Evolutionary conservation across 2,113 vertebrate species (phyloP), one percentile per base, ranked within the genome.

Genomic region (Eulemur rufifrons): DNA sequence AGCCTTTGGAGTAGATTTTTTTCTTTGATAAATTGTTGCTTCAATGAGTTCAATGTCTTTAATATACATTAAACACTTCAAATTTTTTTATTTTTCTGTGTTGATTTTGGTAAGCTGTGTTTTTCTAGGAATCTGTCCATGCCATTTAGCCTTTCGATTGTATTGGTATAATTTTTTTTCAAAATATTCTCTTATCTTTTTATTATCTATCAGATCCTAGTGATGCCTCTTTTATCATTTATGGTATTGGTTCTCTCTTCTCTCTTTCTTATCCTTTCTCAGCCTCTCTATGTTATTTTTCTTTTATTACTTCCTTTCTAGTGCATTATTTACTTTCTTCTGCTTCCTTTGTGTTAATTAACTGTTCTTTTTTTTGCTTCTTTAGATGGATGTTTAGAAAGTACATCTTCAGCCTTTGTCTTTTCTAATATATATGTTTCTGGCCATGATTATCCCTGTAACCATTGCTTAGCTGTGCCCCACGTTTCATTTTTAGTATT

Each of bases 161-260:
- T 74, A 25, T n/a, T 74, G 6, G 0, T 29, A 54, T 52, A n/a
- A 52, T 23, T 8, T 18, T 37, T 37, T n/a, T 25, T 42, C 10
- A 15, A 64, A 42, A 21, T 50, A n/a, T 27, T 42, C 37, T 74
- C 23, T 61, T 81, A 27, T 29, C 1, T 94, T 83, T 64, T 54
- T 27, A n/a, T 52, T 64, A 27, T 25, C 9, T 2, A 37, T 64
- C 29, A 54, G 8, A 29, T 2, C 5, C 23, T 66, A 29, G 15
- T 3, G 64, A 47, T 10, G 23, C 4, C 3, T 61, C 20, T 84
- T 81, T 52, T 12, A 20, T 81, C 10, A 7, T 73, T 39, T 47
- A 8, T 8, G 1, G 1, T n/a, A 6, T 34, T 54, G 29, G 6
- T 37, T 42, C 14, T 80, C 6, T 0, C 7, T 5, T 17, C 27